Base-by-base conservation (phyloP, 2,113 vertebrate species). In the Camelus dromedarius region DNA sequence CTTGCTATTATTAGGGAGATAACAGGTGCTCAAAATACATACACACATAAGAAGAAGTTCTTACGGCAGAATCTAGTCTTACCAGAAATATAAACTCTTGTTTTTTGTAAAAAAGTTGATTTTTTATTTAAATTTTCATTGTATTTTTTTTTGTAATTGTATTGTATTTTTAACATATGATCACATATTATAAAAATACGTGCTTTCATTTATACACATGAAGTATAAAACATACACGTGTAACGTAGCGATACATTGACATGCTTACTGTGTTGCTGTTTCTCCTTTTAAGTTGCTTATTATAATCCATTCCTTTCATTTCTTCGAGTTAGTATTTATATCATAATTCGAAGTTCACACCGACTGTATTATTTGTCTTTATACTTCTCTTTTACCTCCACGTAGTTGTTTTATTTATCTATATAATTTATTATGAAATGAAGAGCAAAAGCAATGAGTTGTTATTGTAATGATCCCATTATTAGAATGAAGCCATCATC, bases 171-270 rank as follows among this genome's bases (percentile, higher is more conserved):
- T 85, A 75, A 82, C 35, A 85, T 6, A 46, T 66, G 69, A 82
- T 92, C 46, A 91, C 70, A 66, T 95, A 79, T 46, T 86, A 82
- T 95, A 38, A 89, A 96, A 79, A 92, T 26, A 30, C 58, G 20
- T 58, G 0, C 42, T 93, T 93, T 91, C 13, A 86, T 50, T 75
- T 89, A 76, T 24, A 32, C 88, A 26, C 12, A 62, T 52, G 56
- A 12, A 79, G 8, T 91, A 48, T 82, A 72, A 93, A 89, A 58
- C 18, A 83, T 75, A 56, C 13, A 46, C 66, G 28, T 66, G 12
- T 80, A 84, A 70, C 46, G 1, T 48, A 58, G 46, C 48, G 16
- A 72, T 66, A 5, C 24, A 85, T 12, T 69, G 8, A 89, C 64
- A 72, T 73, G 12, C 4, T 76, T 70, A 30, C 11, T 56, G 67